A percentile compares a stretch with the other conserved stretches of the same genome.
These are phyloP conservation scores for Drosophila kanapiae DNA, from an alignment of 1,140 invertebrate species.

Conservation along the genomic window DNA sequence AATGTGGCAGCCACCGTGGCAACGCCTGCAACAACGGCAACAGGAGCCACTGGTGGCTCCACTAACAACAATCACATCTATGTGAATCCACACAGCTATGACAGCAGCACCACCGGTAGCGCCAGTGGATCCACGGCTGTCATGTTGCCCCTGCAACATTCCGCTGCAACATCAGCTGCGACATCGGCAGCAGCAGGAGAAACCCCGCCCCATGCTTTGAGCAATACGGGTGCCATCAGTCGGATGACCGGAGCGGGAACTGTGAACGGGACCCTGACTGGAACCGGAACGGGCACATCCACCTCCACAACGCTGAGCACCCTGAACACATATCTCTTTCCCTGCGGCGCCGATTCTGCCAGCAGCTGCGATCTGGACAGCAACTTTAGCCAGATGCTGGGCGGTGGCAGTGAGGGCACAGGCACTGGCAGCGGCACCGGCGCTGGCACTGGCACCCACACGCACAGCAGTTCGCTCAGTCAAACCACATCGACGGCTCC, in stretches of 20 bases:
- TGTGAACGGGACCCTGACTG: constrained; percentile 10
- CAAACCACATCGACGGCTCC: constrained; percentile 12
- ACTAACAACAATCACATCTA: constrained; percentile 82
- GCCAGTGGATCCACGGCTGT: constrained; percentile 66
- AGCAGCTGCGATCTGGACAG: constrained; percentile 79
- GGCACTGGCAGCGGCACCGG: not conserved
- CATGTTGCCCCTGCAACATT: constrained; percentile 56
- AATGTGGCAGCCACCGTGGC: not conserved
- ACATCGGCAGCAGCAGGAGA: constrained; percentile 14
- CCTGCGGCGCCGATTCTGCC: constrained; percentile 75
- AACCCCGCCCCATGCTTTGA: not conserved
- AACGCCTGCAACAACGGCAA: constrained; percentile 7
- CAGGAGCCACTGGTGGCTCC: constrained; percentile 18
- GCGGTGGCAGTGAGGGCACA: constrained; percentile 44
- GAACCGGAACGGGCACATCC: constrained; percentile 44
- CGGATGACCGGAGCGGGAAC: not conserved
- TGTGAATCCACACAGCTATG: constrained; percentile 81
- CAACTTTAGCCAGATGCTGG: constrained; percentile 83
- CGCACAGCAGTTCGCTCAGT: constrained; percentile 51
- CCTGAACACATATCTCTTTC: constrained; percentile 83
- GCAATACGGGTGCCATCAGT: constrained; percentile 27
- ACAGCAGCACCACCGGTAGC: constrained; percentile 69
- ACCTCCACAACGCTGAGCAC: constrained; percentile 80
- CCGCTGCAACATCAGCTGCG: constrained; percentile 18
- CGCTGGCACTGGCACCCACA: not conserved